Percentiles rank a stretch among this genome's conserved stretches.
phyloP scores from a whole-genome alignment of 2,113 vertebrate genomes.

The Apodemus speciosus region DNA sequence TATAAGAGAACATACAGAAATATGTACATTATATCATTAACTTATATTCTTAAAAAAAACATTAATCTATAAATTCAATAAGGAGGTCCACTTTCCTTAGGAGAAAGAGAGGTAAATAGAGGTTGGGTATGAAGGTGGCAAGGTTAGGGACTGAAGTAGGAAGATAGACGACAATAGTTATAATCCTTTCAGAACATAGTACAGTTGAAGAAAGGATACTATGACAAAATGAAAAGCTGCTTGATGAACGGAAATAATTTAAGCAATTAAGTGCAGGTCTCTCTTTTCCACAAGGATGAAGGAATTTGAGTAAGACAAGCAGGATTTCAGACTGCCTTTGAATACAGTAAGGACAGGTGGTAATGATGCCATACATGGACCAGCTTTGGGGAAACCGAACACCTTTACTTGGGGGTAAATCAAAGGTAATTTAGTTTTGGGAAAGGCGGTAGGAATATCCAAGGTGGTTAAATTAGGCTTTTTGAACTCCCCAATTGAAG shows the following conservation, averaged over 20 bases:
- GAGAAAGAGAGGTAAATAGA: background rate
- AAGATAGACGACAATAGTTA: background rate
- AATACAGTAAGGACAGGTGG: no score
- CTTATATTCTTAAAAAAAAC: slow-evolving; percentile 14
- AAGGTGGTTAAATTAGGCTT: no score
- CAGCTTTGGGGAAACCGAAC: no score
- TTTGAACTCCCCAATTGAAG: no score
- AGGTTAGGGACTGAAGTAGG: background rate
- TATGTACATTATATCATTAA: background rate
- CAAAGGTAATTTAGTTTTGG: no score
- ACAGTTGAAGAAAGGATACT: background rate
- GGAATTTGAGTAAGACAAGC: no score
- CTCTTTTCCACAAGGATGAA: no score
- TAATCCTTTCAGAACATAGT: background rate
- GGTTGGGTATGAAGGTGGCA: rapidly evolving
- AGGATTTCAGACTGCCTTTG: no score
- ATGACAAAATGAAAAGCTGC: background rate
- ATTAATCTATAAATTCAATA: background rate
- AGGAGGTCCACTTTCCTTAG: background rate
- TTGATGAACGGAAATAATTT: background rate
- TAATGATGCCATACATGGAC: no score
- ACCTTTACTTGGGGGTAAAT: no score
- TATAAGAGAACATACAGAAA: background rate
- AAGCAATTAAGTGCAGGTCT: background rate
- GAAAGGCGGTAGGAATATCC: no score